Evolutionary conservation across 2,113 vertebrate species (phyloP).

Genomic region (Loxodonta africana): DNA sequence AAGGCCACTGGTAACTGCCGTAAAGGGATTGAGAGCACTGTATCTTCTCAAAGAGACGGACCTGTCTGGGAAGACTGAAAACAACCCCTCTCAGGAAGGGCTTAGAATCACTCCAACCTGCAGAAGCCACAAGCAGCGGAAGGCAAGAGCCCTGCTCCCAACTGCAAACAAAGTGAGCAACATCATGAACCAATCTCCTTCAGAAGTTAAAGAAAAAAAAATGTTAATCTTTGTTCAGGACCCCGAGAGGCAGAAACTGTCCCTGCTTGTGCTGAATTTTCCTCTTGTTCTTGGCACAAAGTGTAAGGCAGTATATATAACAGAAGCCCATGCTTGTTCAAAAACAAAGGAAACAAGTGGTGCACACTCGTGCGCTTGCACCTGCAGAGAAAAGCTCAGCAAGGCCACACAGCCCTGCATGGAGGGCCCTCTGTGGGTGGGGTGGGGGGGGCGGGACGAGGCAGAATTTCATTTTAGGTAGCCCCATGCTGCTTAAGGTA

Average conservation of each 20-base stretch:
- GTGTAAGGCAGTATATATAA: rapidly evolving
- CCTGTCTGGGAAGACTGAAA: background rate
- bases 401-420: background rate
- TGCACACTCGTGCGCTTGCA: rapidly evolving
- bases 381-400: rapidly evolving
- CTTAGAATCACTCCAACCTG: background rate
- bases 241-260: background rate
- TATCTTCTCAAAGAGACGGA: background rate
- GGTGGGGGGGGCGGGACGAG: rapidly evolving
- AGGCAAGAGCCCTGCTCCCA: background rate
- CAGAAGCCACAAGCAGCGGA: background rate
- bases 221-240: background rate
- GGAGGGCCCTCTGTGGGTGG: background rate
- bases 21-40: background rate
- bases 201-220: background rate
- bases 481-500: background rate
- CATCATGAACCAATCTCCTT: background rate
- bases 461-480: rapidly evolving
- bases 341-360: background rate
- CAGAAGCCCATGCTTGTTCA: rapidly evolving
- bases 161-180: background rate
- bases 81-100: background rate
- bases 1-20: background rate
- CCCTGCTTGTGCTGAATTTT: rapidly evolving
- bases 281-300: background rate